Conservation (phyloP, 1,140 invertebrate species). For the Zaprionus lachaisei region DNA sequence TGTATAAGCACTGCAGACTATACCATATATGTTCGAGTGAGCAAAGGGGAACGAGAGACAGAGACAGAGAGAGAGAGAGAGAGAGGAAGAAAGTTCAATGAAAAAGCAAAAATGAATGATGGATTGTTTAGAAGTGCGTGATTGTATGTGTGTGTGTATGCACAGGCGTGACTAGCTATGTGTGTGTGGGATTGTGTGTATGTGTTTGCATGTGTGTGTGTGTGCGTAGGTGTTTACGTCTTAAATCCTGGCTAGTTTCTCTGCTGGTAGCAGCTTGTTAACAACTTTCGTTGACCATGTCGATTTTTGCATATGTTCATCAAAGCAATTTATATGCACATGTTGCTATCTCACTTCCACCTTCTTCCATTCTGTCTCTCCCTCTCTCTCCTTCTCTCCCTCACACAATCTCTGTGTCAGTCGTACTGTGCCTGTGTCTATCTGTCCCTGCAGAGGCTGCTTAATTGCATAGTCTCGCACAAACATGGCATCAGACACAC, state of each 20-base stretch:
- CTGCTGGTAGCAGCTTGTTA: slow-evolving; percentile 23
- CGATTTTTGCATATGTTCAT: slow-evolving; percentile 52
- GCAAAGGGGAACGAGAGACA: neutral
- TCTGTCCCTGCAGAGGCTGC: slow-evolving; percentile 31
- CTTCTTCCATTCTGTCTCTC: neutral
- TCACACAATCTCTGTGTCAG: neutral
- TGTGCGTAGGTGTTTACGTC: neutral
- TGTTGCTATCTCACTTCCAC: neutral
- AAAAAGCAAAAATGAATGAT: slow-evolving; percentile 27
- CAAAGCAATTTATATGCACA: slow-evolving; percentile 56
- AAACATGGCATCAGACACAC: neutral
- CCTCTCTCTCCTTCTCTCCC: neutral
- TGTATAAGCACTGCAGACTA: neutral
- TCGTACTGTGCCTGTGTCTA: slow-evolving; percentile 8
- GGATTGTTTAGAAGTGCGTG: slow-evolving; percentile 9
- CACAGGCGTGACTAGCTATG: neutral
- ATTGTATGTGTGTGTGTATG: neutral
- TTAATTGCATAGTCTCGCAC: slow-evolving; percentile 48
- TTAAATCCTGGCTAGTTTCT: slow-evolving; percentile 3
- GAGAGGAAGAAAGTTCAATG: slow-evolving; percentile 2
- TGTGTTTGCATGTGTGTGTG: neutral
- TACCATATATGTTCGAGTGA: slow-evolving; percentile 14
- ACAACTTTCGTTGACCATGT: slow-evolving; percentile 41
- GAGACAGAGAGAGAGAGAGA: too few relatives aligned
- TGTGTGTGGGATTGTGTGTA: neutral